phyloP scores from a whole-genome alignment of 1,140 invertebrate species.

The Elysia chlorotica region DNA sequence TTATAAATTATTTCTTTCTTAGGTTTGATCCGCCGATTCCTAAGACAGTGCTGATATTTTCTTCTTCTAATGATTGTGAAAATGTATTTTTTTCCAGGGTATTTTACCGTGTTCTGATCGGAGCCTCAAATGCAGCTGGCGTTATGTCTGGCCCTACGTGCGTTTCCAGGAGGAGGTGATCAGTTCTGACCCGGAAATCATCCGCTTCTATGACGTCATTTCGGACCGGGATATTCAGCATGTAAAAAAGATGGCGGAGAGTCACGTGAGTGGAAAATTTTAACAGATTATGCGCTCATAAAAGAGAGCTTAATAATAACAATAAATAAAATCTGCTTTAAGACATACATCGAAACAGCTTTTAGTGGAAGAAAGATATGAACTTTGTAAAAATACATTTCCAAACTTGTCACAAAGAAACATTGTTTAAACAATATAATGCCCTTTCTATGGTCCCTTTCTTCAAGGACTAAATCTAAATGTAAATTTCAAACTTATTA shows the following conservation, averaged over 20 bases:
- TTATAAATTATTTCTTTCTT: too few species aligned
- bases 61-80: too few species aligned
- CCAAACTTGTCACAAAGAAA: not conserved
- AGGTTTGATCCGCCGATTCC: too few species aligned
- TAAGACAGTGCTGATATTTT: too few species aligned
- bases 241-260: conserved; percentile 1
- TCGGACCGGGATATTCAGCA: conserved; percentile 16
- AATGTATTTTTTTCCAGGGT: too few species aligned
- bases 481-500: too few species aligned
- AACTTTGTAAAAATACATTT: not conserved
- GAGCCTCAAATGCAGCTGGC: not conserved
- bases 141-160: not conserved
- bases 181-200: conserved; percentile 13
- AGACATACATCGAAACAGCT: not conserved
- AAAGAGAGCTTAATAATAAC: not conserved
- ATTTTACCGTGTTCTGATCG: too few species aligned
- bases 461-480: too few species aligned
- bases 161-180: conserved; percentile 18
- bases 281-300: not conserved
- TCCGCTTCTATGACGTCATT: conserved; percentile 27
- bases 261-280: not conserved
- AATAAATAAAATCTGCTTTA: not conserved
- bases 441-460: too few species aligned
- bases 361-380: not conserved
- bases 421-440: too few species aligned